A percentile compares a stretch with the other conserved stretches of the same genome.
phyloP scores from a whole-genome alignment of 1,140 invertebrate species.

The Mercenaria mercenaria region DNA sequence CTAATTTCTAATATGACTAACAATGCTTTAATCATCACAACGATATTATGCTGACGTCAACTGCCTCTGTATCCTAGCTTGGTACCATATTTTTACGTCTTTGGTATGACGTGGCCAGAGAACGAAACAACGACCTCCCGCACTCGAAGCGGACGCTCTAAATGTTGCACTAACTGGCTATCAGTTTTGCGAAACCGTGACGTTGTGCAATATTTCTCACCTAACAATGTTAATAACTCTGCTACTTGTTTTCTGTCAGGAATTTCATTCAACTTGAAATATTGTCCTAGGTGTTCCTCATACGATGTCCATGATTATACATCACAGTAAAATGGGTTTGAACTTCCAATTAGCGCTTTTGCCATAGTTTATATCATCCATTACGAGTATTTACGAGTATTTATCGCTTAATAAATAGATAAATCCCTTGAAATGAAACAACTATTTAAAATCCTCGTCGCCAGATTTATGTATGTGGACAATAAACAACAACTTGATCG shows the following conservation, averaged over 20 bases:
- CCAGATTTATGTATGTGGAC: conserved; percentile 5
- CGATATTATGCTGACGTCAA: too few species aligned
- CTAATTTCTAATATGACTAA: too few species aligned
- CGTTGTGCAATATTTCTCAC: conserved; percentile 52
- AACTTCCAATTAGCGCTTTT: conserved; percentile 42
- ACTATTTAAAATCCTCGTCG: conserved; percentile 17
- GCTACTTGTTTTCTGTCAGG: conserved; percentile 48
- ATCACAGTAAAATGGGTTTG: conserved; percentile 35
- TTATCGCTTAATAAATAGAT: conserved; percentile 24
- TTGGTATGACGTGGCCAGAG: too few species aligned
- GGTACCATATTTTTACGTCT: too few species aligned
- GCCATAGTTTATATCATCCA: conserved; percentile 39
- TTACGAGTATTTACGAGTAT: not conserved
- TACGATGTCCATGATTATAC: conserved; percentile 66
- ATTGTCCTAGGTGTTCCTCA: conserved; percentile 61
- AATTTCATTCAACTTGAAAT: conserved; percentile 59
- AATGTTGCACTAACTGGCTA: too few species aligned
- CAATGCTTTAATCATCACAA: too few species aligned
- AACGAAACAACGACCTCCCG: too few species aligned
- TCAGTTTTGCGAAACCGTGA: conserved; percentile 36
- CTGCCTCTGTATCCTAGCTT: too few species aligned
- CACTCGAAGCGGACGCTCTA: too few species aligned
- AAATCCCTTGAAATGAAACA: conserved; percentile 25
- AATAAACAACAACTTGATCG: not conserved
- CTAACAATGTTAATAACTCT: conserved; percentile 47